phyloP scores from a whole-genome alignment of 2,888 invertebrate species.

The Microplitis deprimator region DNA sequence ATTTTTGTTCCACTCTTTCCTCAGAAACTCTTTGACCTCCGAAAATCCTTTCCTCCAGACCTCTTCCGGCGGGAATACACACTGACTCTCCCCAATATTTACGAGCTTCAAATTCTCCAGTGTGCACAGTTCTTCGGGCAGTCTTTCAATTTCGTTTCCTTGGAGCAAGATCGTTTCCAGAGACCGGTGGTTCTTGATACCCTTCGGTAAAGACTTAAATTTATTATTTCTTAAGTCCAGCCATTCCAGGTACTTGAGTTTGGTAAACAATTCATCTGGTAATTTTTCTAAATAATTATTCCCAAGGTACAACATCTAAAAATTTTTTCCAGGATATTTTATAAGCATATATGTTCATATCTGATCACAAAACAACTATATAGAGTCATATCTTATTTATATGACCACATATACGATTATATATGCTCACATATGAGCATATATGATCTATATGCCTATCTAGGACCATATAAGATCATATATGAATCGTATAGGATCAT shows the following conservation, averaged over 20 bases:
- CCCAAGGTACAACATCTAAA: slow-evolving; percentile 74
- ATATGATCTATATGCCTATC: too few relatives aligned
- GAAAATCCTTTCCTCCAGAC: slow-evolving; percentile 74
- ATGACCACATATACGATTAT: too few relatives aligned
- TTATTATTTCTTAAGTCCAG: slow-evolving; percentile 78
- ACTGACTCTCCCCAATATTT: slow-evolving; percentile 77
- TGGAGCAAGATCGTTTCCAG: slow-evolving; percentile 78
- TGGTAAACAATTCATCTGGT: slow-evolving; percentile 76
- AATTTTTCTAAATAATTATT: slow-evolving; percentile 74
- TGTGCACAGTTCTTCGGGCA: slow-evolving; percentile 78
- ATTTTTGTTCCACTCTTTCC: slow-evolving; percentile 65
- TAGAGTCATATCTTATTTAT: too few relatives aligned
- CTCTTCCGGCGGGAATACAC: slow-evolving; percentile 75
- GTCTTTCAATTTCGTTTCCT: slow-evolving; percentile 75
- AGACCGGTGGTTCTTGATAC: slow-evolving; percentile 74
- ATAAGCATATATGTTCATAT: not conserved
- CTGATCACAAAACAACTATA: too few relatives aligned
- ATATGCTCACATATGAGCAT: too few relatives aligned
- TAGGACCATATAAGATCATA: too few relatives aligned
- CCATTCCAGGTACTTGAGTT: slow-evolving; percentile 76
- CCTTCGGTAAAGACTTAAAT: slow-evolving; percentile 74
- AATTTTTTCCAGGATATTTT: not conserved
- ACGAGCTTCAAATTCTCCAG: slow-evolving; percentile 76
- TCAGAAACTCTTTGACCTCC: slow-evolving; percentile 69
- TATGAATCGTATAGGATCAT: too few relatives aligned